Conservation (phyloP, 2,888 invertebrate genomes). For the Noctua comes region DNA sequence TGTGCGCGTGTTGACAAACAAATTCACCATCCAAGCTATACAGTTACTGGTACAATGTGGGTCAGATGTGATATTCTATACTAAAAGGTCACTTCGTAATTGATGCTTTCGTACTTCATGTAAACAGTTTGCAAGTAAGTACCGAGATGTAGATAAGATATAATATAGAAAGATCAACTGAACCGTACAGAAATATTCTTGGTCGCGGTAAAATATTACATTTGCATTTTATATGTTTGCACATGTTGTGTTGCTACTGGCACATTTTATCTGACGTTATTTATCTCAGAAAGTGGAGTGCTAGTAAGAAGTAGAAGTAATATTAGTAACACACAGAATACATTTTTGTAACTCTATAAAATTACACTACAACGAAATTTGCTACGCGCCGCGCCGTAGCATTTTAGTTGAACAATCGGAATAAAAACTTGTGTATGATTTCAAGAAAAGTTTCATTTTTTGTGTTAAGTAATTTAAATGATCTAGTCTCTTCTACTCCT, state of each 20-base stretch:
- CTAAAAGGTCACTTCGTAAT: conserved; percentile 50
- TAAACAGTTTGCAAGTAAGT: conserved; percentile 29
- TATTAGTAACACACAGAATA: background rate
- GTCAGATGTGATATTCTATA: conserved; percentile 60
- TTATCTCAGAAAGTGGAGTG: conserved; percentile 35
- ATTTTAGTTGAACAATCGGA: background rate
- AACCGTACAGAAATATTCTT: conserved; percentile 21
- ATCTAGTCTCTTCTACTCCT: too few species aligned
- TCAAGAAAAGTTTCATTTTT: background rate
- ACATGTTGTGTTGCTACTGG: conserved; percentile 56
- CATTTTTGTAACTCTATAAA: background rate
- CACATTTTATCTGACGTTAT: conserved; percentile 53
- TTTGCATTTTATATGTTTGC: conserved; percentile 57
- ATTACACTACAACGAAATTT: background rate
- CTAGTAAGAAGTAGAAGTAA: conserved; percentile 21
- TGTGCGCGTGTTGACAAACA: conserved; percentile 79
- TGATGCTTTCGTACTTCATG: conserved; percentile 49
- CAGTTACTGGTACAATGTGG: conserved; percentile 73
- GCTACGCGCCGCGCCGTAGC: conserved; percentile 9
- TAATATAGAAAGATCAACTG: conserved; percentile 24
- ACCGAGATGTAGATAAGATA: conserved; percentile 34
- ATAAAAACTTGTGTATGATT: background rate
- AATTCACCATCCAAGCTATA: conserved; percentile 69
- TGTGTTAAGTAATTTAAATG: background rate
- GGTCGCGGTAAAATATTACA: conserved; percentile 54